Evolutionary conservation across 2,888 invertebrate genomes (phyloP), one percentile per base, ranked within the genome.

Genomic region (Lamellibrachia satsuma): DNA sequence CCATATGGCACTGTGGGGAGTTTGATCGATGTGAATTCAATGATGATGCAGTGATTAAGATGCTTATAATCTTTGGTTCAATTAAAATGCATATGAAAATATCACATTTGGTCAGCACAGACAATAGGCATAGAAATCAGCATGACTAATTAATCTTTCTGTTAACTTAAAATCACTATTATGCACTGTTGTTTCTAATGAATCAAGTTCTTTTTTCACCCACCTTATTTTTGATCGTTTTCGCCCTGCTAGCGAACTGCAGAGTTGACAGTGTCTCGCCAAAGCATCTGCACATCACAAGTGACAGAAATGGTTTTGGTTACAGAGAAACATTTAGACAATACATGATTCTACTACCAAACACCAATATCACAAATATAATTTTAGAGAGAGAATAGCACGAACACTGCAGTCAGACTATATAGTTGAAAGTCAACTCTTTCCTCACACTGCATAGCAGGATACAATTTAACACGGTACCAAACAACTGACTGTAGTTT

Each of bases 191-290:
- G 22, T 75, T 15, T 75, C 22, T 3, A 91, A 15, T 55, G 22
- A 91, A 91, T 15, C 51, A 27, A 90, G 27, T 15, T 91, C 6
- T 52, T 22, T 15, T 27, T 60, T 39, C 8, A 57, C 93, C 92
- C 94, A 96, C 96, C 95, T 96, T 96, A 93, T 97, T 97, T 94
- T 96, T 96, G 11, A 97, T 96, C 95, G 96, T 95, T 92, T 96
- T 96, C 7, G 96, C 96, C 92, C 96, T 94, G 52, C 96, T 94
- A 0, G 97, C 97, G 95, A 97, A 97, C 91, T 95, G 94, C 9
- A 97, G 94, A 0, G 97, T 97, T 2, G 96, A 96, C 8, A 96
- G 92, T 1, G 96, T 96, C 93, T 97, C 97, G 6, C 96, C 95
- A 94, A 96, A 95, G 94, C 96, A 96, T 92, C 96, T 96, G 94